A percentile compares a stretch with the other conserved stretches of the same genome.
These are phyloP conservation scores for Pterocles orientalis DNA, from an alignment of 2,113 vertebrate genomes.

Conservation along the genomic window DNA sequence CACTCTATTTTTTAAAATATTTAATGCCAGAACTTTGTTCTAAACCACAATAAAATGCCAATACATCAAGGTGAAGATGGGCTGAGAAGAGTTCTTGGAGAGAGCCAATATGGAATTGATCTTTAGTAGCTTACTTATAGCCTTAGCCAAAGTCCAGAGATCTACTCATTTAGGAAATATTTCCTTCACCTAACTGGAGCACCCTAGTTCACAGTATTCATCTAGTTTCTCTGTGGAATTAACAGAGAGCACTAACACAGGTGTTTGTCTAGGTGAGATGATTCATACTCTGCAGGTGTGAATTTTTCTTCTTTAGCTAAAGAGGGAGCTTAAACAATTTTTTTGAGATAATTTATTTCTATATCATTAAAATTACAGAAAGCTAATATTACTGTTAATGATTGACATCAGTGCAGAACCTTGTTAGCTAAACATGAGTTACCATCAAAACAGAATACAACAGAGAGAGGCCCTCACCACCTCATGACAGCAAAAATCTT, in stretches of 20 bases:
- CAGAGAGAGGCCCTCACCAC: neutral
- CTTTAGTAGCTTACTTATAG: neutral
- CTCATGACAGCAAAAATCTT: neutral
- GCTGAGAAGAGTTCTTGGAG: neutral
- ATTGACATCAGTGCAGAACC: neutral
- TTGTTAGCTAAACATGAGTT: neutral
- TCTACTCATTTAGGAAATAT: neutral
- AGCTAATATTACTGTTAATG: neutral
- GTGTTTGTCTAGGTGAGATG: neutral
- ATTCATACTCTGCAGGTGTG: neutral
- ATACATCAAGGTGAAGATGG: neutral
- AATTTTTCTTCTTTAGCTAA: neutral
- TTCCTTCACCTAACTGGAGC: neutral
- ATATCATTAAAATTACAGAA: neutral
- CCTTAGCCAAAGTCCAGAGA: neutral
- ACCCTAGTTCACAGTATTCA: neutral
- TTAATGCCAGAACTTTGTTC: neutral
- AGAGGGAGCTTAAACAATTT: neutral
- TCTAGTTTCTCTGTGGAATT: neutral
- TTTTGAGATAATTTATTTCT: neutral
- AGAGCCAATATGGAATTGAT: neutral
- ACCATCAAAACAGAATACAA: neutral
- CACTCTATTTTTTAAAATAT: neutral
- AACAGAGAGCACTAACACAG: neutral
- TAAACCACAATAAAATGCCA: neutral